Percentiles rank a stretch among this genome's conserved stretches.
phyloP scores from a whole-genome alignment of 2,113 vertebrate species.

The Drymodes brunneopygia region DNA sequence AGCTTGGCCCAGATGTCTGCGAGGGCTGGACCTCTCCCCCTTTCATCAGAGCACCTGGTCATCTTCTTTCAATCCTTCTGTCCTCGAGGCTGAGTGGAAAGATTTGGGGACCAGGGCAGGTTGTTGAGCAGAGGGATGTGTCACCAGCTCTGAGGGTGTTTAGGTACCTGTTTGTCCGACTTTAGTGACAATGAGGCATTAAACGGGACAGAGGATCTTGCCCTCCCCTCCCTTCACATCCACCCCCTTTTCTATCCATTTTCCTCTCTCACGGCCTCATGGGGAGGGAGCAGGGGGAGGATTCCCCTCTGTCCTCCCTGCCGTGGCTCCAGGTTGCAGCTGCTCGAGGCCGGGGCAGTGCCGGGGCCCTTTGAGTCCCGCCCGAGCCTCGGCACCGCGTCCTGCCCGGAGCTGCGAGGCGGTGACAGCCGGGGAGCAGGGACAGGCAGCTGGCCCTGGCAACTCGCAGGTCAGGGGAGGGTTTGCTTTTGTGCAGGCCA shows the following conservation, averaged over 20 bases:
- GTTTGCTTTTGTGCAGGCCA: background rate
- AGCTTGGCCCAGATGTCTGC: background rate
- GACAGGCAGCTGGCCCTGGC: background rate
- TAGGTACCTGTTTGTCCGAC: background rate
- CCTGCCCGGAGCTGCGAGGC: background rate
- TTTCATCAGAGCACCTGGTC: background rate
- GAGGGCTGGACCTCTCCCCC: background rate
- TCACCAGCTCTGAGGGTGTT: background rate
- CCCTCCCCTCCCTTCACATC: background rate
- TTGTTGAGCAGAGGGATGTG: background rate
- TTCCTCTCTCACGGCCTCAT: background rate
- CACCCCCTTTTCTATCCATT: background rate
- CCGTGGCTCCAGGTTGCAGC: background rate
- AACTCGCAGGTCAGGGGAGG: background rate
- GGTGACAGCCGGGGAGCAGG: background rate
- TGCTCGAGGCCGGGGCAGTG: background rate
- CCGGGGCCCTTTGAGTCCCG: background rate
- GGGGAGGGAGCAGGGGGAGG: background rate
- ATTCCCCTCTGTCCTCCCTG: background rate
- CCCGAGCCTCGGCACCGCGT: fast-evolving
- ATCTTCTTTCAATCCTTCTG: background rate
- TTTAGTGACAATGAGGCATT: background rate
- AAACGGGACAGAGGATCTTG: background rate
- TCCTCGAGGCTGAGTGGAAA: background rate
- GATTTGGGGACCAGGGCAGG: background rate